Evolutionary conservation across 2,797 vertebrate genomes (phyloP).

Genomic region (Macrochelys suwanniensis): DNA sequence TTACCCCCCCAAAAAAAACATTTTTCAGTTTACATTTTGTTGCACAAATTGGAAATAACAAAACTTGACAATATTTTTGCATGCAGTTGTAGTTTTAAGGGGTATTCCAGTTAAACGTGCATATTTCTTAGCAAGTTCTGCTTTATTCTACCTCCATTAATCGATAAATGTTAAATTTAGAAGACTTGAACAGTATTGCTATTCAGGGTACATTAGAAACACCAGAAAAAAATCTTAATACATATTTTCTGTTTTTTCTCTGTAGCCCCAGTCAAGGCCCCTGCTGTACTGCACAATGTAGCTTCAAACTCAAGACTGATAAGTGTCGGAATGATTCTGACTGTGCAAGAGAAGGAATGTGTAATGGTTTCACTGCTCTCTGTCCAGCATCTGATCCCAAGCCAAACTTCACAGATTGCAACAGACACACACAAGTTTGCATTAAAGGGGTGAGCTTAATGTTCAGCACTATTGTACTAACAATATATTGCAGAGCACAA

Average conservation of each 20-base stretch:
- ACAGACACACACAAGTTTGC: slow-evolving; percentile 95
- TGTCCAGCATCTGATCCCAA: slow-evolving; percentile 92
- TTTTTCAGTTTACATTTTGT: neutral
- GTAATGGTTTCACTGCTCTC: slow-evolving; percentile 85
- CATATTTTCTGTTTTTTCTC: neutral
- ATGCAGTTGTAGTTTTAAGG: neutral
- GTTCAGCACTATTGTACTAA: fast-evolving
- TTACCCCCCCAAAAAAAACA: neutral
- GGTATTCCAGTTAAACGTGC: neutral
- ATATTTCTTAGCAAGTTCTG: neutral
- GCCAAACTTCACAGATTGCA: slow-evolving; percentile 89
- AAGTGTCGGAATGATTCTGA: slow-evolving; percentile 90
- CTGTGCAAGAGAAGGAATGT: slow-evolving; percentile 88
- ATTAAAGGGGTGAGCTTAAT: slow-evolving; percentile 89
- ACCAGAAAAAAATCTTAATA: neutral
- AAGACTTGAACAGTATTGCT: neutral
- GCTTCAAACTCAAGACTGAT: slow-evolving; percentile 79
- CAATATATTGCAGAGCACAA: neutral
- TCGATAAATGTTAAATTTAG: neutral
- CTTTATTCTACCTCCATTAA: neutral
- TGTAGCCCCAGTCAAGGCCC: slow-evolving; percentile 95
- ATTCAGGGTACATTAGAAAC: neutral
- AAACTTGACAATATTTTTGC: neutral
- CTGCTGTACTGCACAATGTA: slow-evolving; percentile 88
- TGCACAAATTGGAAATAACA: neutral